Evolutionary conservation across 2,113 vertebrate species (phyloP), one percentile per base, ranked within the genome.

Genomic region (Otus sunia): DNA sequence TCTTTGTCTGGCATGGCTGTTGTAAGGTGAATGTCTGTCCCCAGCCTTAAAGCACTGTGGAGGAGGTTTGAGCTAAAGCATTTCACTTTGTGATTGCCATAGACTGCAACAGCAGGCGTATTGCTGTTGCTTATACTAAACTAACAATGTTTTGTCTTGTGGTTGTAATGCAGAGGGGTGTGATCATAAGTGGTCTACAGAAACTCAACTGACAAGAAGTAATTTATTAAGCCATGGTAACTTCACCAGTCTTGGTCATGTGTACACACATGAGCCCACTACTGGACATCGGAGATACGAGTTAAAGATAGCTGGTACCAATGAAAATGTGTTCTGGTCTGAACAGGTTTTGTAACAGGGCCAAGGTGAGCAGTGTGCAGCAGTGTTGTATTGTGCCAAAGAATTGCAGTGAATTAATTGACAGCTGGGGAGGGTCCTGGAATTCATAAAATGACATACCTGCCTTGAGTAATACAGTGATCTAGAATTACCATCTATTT

Each of bases 91-190:
- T 71, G 29, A 41, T 81, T 85, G 34, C 29, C 9, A 0, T 21
- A 36, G 60, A 18, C 7, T 45, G 21, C 43, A 47, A 47, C 29
- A 77, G 29, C 3, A 50, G 20, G 13, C 7, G 8, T 32, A 15
- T 26, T 62, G 34, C 19, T 32, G 6, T 58, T 58, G 27, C 17
- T 77, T 58, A 11, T n/a, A 8, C n/a, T 36, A 58, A 52, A 29
- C 23, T 23, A 52, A 63, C 29, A 34, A 1, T 4, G 9, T 55
- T 75, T 75, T 86, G 26, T 27, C 11, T 11, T 39, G 43, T 39
- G 30, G 4, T 45, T 75, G 19, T 81, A 50, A 56, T 0, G 2
- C 18, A 17, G 23, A 11, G 12, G 15, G 5, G 4, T 64, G 22
- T 58, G 39, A 78, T 72, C 8, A 4, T 18, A 72, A 27, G 21